Evolutionary conservation across 2,888 invertebrate species (phyloP), one percentile per base, ranked within the genome.

Genomic region (Eristalis intricaria): DNA sequence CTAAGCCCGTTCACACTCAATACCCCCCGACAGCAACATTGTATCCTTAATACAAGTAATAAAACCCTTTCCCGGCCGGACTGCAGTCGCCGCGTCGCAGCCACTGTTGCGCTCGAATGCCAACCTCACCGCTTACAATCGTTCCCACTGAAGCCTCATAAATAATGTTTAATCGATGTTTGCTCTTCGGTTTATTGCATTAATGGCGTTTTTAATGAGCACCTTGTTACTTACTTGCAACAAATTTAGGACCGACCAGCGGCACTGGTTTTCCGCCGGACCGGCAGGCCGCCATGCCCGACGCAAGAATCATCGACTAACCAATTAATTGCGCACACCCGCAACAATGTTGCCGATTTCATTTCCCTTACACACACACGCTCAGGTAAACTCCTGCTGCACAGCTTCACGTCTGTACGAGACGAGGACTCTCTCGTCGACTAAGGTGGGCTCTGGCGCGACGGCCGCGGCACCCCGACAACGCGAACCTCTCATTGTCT

Each of bases 121-220:
- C 74, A 79, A 79, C 79, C 75, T 50, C 84, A 70, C 43, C 68
- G 40, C 60, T 35, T 43, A 40, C 58, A 32, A 65, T 23, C 90
- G 90, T 89, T 91, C 90, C 90, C 90, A 90, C 90, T 90, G 92
- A 92, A 92, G 92, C 92, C 92, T 91, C 92, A 92, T 92, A 92
- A 92, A 92, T 92, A 92, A 92, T 92, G 92, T 92, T 92, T 92
- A 92, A 92, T 92, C 92, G 92, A 92, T 92, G 92, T 92, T 92
- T 92, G 92, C 92, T 92, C 91, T 92, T 91, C 92, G 92, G 91
- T 92, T 92, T 92, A 92, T 92, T 92, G 91, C 92, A 91, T 91
- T 92, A 92, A 92, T 92, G 92, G 93, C 91, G 91, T 91, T 92
- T 92, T 92, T 92, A 92, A 92, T 92, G 92, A 92, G 92, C 91